Conservation (phyloP, 2,113 vertebrate genomes). For the Perognathus longimembris region DNA sequence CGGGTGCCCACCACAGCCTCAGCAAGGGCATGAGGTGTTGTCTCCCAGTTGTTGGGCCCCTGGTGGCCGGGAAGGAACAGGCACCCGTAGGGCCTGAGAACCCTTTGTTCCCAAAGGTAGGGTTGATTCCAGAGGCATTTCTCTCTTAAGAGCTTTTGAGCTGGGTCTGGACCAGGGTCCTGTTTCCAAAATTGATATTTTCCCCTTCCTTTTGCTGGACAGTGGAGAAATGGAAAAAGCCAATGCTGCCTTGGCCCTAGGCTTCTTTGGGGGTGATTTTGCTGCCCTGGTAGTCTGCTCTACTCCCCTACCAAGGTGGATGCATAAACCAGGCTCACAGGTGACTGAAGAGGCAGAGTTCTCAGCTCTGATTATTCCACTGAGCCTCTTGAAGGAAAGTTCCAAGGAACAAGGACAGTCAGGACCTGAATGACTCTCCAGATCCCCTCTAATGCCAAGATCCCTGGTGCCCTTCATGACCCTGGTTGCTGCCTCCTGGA, state of each 20-base stretch:
- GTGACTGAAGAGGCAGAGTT: neutral
- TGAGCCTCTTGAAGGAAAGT: neutral
- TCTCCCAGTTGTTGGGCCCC: neutral
- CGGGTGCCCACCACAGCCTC: neutral
- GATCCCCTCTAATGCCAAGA: neutral
- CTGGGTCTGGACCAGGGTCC: neutral
- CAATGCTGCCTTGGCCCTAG: neutral
- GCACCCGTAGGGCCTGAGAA: neutral
- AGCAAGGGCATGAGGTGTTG: neutral
- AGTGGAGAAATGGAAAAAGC: conserved; percentile 6
- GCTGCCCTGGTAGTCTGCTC: neutral
- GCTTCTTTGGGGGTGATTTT: neutral
- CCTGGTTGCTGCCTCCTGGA: neutral
- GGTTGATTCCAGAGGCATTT: conserved; percentile 45
- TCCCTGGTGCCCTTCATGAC: neutral
- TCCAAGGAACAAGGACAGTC: neutral
- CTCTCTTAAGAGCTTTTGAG: neutral
- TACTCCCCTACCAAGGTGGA: neutral
- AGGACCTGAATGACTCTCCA: neutral
- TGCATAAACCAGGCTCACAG: neutral
- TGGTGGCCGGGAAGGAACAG: neutral
- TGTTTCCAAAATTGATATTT: neutral
- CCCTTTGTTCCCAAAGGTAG: neutral
- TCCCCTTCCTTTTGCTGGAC: conserved; percentile 39
- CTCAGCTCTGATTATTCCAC: neutral